A percentile compares a stretch with the other conserved stretches of the same genome.
Conservation (phyloP, 37 sponge, comb jelly and placozoan genomes). For the Crambe crambe region DNA sequence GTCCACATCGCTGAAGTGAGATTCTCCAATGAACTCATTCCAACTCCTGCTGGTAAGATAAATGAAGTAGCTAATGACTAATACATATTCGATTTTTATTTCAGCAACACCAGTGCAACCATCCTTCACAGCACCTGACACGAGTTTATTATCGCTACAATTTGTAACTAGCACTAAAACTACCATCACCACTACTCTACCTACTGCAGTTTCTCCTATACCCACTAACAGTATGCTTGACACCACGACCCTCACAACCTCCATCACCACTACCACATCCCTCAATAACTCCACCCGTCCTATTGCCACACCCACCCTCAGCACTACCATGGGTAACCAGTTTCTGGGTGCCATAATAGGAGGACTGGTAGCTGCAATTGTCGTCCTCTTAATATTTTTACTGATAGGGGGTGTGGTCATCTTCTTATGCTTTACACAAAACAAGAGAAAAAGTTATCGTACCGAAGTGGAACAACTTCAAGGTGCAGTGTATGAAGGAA, state of each 20-base stretch:
- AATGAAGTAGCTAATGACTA: too few relatives aligned
- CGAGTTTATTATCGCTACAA: too few relatives aligned
- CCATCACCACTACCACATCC: not conserved
- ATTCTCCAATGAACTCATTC: not conserved
- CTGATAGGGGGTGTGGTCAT: not conserved
- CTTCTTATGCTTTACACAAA: not conserved
- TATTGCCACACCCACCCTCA: too few relatives aligned
- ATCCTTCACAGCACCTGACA: not conserved
- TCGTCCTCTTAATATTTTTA: not conserved
- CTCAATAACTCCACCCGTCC: too few relatives aligned
- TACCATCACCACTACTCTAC: too few relatives aligned
- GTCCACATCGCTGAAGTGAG: not conserved
- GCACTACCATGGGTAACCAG: too few relatives aligned
- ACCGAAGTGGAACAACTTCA: not conserved
- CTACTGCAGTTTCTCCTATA: too few relatives aligned
- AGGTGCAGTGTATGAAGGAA: not conserved
- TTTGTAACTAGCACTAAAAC: too few relatives aligned
- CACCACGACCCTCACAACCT: too few relatives aligned
- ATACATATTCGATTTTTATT: too few relatives aligned
- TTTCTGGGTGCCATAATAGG: too few relatives aligned
- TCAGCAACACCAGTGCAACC: not conserved
- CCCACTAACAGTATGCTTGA: too few relatives aligned
- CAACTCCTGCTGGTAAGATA: not conserved
- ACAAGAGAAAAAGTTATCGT: not conserved
- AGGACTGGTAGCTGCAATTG: not conserved